Evolutionary conservation across 2,797 vertebrate genomes (phyloP).

Genomic region (Darevskia nairensis): DNA sequence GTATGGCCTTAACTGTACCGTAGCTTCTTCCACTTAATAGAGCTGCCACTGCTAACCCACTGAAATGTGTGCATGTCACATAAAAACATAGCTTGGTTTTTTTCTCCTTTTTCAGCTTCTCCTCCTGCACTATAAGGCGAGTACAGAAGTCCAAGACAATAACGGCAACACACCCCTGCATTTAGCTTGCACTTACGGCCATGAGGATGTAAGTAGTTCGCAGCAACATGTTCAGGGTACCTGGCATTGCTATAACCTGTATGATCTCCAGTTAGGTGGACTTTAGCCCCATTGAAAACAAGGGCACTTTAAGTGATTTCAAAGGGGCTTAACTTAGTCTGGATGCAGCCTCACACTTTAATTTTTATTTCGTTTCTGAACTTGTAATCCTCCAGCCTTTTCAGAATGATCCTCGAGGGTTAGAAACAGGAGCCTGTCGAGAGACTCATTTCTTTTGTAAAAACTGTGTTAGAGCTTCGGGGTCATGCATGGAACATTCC

Average conservation of each 20-base stretch:
- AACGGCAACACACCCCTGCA: slow-evolving; percentile 93
- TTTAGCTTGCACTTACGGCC: slow-evolving; percentile 93
- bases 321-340: neutral
- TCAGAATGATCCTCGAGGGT: neutral
- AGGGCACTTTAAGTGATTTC: no score
- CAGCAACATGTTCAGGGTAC: slow-evolving; percentile 36
- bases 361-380: neutral
- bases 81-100: slow-evolving; percentile 48
- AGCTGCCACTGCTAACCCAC: neutral
- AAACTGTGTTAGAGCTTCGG: no score
- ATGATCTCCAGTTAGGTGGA: neutral
- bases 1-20: no score
- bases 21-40: no score
- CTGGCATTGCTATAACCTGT: neutral
- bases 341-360: neutral
- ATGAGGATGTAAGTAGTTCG: slow-evolving; percentile 90
- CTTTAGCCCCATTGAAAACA: no score
- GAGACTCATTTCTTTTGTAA: neutral
- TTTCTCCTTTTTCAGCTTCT: slow-evolving; percentile 84
- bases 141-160: slow-evolving; percentile 90
- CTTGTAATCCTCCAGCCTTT: neutral
- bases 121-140: slow-evolving; percentile 93
- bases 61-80: neutral
- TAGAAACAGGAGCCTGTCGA: neutral
- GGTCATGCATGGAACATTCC: neutral